Evolutionary conservation across 2,888 invertebrate species (phyloP).

Genomic region (Liodrosophila aerea): DNA sequence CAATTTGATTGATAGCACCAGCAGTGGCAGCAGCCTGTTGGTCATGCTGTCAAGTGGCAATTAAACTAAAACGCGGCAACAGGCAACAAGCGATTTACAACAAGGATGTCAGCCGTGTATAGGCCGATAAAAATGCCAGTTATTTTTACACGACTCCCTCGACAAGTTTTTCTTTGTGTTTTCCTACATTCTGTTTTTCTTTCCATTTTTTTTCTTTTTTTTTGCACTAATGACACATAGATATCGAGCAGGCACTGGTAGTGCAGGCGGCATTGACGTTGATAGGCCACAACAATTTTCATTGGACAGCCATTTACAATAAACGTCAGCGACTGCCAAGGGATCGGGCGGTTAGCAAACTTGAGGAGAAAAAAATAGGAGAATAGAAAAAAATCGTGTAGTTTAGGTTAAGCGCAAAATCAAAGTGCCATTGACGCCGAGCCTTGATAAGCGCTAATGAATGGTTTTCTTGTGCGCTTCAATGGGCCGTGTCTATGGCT

Average conservation of each 20-base stretch:
- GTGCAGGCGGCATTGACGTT: constrained; percentile 64
- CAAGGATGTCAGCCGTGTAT: constrained; percentile 23
- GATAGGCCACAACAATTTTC: constrained; percentile 78
- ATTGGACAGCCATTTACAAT: constrained; percentile 78
- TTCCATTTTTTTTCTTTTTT: constrained; percentile 17
- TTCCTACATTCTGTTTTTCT: constrained; percentile 21
- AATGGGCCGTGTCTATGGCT: constrained; percentile 67
- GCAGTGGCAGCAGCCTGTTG: constrained; percentile 44
- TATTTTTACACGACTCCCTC: constrained; percentile 54
- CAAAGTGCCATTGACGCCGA: constrained; percentile 67
- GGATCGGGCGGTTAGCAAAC: constrained; percentile 9
- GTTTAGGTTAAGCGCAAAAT: constrained; percentile 69
- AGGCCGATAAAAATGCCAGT: constrained; percentile 67
- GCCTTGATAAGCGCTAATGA: constrained; percentile 75
- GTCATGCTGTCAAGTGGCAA: constrained; percentile 70
- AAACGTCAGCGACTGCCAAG: constrained; percentile 69
- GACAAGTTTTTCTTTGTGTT: constrained; percentile 35
- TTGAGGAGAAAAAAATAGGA: constrained; percentile 16
- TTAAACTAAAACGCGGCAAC: constrained; percentile 71
- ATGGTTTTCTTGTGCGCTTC: constrained; percentile 76
- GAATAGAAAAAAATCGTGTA: constrained; percentile 35
- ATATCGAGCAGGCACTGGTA: constrained; percentile 30
- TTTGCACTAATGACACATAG: constrained; percentile 67
- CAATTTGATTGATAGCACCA: constrained; percentile 72
- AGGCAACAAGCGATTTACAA: constrained; percentile 39